Base-by-base conservation (phyloP, 2,888 invertebrate species). In the Rhyacophila evoluta region DNA sequence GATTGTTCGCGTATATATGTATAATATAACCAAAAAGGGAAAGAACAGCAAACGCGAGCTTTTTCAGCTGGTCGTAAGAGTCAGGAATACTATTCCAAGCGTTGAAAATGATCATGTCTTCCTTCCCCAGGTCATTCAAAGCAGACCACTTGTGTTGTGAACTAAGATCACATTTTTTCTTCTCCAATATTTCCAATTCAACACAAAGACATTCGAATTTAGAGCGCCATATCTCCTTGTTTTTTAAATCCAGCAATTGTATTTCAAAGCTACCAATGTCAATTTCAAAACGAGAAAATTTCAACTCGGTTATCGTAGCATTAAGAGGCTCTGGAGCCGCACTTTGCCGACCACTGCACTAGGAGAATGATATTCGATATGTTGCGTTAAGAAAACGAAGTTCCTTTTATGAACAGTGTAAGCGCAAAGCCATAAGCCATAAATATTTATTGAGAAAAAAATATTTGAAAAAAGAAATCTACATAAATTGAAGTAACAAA, bases 131-230 rank as follows among this genome's bases (percentile, higher is more conserved):
- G 78, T 79, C 77, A 72, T 78, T 81, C 73, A 81, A 80, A 81
- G 79, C 77, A 76, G 80, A 80, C 76, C 78, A 80, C 80, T 79
- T 78, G 76, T 78, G 78, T 77, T 81, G 71, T 75, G 78, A 76
- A 79, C 87, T 87, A 87, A 85, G 87, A 85, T 80, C 70, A 33
- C 29, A 70, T 70, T 36, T 12, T 10, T 70, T 5, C 33, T 19
- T 33, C 70, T 70, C 33, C 70, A 29, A 12, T 29, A 29, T 33
- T 70, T 70, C 29, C 12, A 29, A 29, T 12, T 29, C 70, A 70
- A 70, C 12, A 70, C 70, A 70, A 33, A 70, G 70, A 33, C 33
- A 33, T 70, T 70, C 33, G 8, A 28, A 70, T 70, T 70, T 70
- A n/a, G 70, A 70, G 70, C 70, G 10, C 70, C 70, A 33, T 36